Percentiles rank a stretch among this genome's conserved stretches.
Evolutionary conservation across 2,888 invertebrate species (phyloP).

Genomic region (Amaurobius ferox): DNA sequence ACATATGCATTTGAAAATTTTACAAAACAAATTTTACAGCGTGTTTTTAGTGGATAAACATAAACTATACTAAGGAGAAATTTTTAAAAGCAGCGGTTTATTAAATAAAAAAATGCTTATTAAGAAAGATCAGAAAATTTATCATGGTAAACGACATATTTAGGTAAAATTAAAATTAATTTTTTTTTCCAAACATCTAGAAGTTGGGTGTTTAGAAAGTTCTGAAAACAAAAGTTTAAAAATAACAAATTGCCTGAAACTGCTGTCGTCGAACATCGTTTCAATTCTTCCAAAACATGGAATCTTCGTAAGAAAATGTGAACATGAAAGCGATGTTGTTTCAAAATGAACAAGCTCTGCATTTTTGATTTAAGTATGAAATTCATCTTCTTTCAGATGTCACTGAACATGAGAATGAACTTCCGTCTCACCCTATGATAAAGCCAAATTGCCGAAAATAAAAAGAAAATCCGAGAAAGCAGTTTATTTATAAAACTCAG

Average conservation of each 20-base stretch:
- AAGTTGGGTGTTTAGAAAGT: no score
- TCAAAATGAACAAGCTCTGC: slow-evolving; percentile 35
- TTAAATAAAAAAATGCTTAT: no score
- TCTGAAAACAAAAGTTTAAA: neutral
- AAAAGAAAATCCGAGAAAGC: slow-evolving; percentile 27
- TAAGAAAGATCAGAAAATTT: no score
- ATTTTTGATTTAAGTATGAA: slow-evolving; percentile 50
- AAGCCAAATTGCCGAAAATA: slow-evolving; percentile 40
- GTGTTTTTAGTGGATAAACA: no score
- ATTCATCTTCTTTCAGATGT: slow-evolving; percentile 52
- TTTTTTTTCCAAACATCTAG: no score
- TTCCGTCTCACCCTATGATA: slow-evolving; percentile 21
- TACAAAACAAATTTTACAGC: no score
- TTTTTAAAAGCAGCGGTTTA: no score
- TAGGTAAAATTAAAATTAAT: no score
- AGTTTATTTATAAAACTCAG: slow-evolving; percentile 60
- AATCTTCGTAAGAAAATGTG: neutral
- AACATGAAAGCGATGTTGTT: slow-evolving; percentile 17
- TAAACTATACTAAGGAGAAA: no score
- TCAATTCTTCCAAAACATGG: neutral
- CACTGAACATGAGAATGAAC: slow-evolving; percentile 64
- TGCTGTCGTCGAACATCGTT: neutral
- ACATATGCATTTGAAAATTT: no score
- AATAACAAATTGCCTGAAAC: neutral
- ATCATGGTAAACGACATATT: no score